phyloP scores from a whole-genome alignment of 2,797 vertebrate genomes.

The Borostomias antarcticus region DNA sequence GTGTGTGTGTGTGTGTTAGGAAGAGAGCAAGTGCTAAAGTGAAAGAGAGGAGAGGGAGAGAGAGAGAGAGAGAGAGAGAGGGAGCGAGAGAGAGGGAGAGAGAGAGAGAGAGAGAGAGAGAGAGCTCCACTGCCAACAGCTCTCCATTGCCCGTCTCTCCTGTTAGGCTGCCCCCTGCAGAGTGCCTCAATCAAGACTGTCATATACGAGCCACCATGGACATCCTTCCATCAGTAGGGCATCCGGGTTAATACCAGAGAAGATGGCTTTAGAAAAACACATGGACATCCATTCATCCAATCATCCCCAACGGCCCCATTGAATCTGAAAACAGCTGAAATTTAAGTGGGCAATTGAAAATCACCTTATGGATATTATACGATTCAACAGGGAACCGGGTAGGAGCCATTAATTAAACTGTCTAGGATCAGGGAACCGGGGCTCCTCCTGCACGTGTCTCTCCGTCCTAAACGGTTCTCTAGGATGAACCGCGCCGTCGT shows the following conservation, averaged over 20 bases:
- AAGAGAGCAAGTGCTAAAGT: no score
- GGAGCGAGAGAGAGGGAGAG: no score
- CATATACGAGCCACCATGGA: not conserved
- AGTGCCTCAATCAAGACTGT: constrained; percentile 6
- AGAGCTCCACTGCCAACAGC: not conserved
- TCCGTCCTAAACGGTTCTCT: not conserved
- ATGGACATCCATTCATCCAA: not conserved
- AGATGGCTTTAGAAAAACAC: not conserved
- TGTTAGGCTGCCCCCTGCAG: not conserved
- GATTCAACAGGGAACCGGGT: no score
- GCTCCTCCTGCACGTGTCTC: not conserved
- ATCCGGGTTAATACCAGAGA: not conserved
- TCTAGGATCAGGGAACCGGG: no score
- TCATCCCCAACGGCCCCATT: no score
- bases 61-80: no score
- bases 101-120: not conserved
- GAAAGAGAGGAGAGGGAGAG: no score
- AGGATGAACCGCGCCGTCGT: not conserved
- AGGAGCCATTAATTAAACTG: no score
- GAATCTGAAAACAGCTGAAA: no score
- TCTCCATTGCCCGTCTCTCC: not conserved
- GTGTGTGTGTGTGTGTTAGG: no score
- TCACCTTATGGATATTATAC: no score
- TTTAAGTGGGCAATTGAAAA: no score
- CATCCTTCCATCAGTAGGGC: not conserved